phyloP scores from a whole-genome alignment of 2,113 vertebrate species.

The Urocolius indicus region DNA sequence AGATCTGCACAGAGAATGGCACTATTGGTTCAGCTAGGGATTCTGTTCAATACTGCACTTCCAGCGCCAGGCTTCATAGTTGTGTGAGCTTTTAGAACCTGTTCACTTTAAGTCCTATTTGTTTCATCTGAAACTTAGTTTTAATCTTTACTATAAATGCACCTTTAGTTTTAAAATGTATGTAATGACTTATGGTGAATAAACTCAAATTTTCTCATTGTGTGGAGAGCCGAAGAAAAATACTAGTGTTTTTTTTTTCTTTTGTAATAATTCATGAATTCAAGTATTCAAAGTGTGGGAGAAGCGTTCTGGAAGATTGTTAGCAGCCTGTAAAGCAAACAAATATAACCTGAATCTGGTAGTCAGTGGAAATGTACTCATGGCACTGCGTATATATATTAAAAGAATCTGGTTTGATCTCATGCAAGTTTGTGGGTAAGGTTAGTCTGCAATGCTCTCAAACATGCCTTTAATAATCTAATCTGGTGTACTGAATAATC shows the following conservation, averaged over 20 bases:
- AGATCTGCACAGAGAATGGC: too few species aligned
- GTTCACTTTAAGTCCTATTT: neutral
- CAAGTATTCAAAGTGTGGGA: neutral
- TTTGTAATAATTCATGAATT: neutral
- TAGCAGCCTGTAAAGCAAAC: neutral
- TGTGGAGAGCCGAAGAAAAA: neutral
- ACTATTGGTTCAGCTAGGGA: neutral
- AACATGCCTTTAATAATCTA: neutral
- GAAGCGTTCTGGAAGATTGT: neutral
- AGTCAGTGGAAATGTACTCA: neutral
- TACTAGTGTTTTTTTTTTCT: accelerated
- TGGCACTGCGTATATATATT: neutral
- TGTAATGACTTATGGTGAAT: neutral
- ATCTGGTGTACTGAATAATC: neutral
- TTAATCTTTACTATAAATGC: neutral
- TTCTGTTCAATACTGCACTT: neutral
- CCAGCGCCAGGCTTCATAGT: neutral
- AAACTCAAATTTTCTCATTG: neutral
- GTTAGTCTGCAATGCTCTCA: neutral
- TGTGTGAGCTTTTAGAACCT: neutral
- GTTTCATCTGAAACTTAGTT: neutral
- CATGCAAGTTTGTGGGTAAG: neutral
- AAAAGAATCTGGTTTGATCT: neutral
- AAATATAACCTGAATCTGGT: neutral
- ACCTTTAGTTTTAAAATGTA: neutral